Evolutionary conservation across 2,888 invertebrate species (phyloP).

Genomic region (Lutraria lutraria): DNA sequence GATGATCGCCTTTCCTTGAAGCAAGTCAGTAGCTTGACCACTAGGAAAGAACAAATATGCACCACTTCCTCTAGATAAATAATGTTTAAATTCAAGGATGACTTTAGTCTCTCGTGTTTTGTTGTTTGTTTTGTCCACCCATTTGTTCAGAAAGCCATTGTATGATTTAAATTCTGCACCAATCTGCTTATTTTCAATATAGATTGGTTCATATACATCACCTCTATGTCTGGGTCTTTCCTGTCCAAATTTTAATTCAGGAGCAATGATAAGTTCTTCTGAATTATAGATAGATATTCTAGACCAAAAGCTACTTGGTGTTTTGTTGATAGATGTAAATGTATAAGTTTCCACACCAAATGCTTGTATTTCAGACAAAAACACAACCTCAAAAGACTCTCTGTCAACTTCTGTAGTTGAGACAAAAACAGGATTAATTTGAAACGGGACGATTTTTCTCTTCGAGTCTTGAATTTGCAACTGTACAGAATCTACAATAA

Average conservation of each 20-base stretch:
- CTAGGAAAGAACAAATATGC: slow-evolving; percentile 85
- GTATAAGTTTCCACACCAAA: slow-evolving; percentile 90
- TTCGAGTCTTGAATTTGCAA: slow-evolving; percentile 89
- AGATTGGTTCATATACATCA: slow-evolving; percentile 59
- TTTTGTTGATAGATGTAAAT: slow-evolving; percentile 62
- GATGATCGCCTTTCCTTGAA: slow-evolving; percentile 88
- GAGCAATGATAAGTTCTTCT: slow-evolving; percentile 73
- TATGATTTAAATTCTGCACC: slow-evolving; percentile 74
- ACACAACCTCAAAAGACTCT: slow-evolving; percentile 89
- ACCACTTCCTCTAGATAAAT: slow-evolving; percentile 90
- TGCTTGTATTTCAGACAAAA: slow-evolving; percentile 93
- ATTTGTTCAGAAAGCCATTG: slow-evolving; percentile 89
- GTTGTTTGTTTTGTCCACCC: slow-evolving; percentile 92
- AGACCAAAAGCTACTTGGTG: slow-evolving; percentile 71
- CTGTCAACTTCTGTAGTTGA: slow-evolving; percentile 76
- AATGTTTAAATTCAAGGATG: slow-evolving; percentile 91
- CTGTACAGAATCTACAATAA: slow-evolving; percentile 91
- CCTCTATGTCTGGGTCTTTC: slow-evolving; percentile 60
- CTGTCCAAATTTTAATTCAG: slow-evolving; percentile 70
- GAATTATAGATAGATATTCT: slow-evolving; percentile 76
- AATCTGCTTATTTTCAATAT: slow-evolving; percentile 77
- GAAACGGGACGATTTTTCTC: slow-evolving; percentile 89
- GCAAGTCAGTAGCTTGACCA: slow-evolving; percentile 77
- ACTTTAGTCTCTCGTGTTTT: slow-evolving; percentile 88
- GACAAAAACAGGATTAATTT: slow-evolving; percentile 95